Conservation (phyloP, 2,888 invertebrate genomes). For the Bedellia somnulentella region DNA sequence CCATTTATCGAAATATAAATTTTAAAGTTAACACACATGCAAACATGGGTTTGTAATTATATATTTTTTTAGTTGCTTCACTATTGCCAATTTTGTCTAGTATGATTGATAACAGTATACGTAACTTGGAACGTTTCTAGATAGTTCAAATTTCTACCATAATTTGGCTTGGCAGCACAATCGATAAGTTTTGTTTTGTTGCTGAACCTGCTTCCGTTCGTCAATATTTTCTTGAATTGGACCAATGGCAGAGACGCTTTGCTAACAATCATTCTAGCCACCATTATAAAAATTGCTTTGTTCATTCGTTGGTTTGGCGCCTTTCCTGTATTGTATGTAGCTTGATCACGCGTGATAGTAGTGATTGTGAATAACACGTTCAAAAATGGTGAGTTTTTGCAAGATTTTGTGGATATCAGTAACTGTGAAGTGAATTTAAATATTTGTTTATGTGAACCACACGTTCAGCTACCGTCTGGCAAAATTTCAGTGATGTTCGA, state of each 20-base stretch:
- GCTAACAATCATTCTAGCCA: too few relatives aligned
- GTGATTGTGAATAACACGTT: slow-evolving; percentile 55
- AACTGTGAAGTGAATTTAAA: too few relatives aligned
- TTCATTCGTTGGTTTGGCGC: slow-evolving; percentile 49
- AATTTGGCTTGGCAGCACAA: slow-evolving; percentile 41
- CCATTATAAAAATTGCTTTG: too few relatives aligned
- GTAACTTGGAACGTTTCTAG: slow-evolving; percentile 1
- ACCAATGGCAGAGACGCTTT: too few relatives aligned
- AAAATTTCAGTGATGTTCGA: slow-evolving; percentile 59
- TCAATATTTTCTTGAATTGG: too few relatives aligned
- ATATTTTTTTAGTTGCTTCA: too few relatives aligned
- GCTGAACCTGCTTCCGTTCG: too few relatives aligned
- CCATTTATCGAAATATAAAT: too few relatives aligned
- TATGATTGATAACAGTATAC: too few relatives aligned
- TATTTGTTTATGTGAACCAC: slow-evolving; percentile 9
- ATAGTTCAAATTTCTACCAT: slow-evolving; percentile 11
- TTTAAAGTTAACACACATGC: too few relatives aligned
- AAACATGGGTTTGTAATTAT: too few relatives aligned
- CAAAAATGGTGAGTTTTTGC: slow-evolving; percentile 60
- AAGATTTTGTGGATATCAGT: slow-evolving; percentile 43
- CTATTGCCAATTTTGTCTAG: too few relatives aligned
- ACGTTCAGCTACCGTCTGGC: slow-evolving; percentile 45
- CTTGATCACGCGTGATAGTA: slow-evolving; percentile 24
- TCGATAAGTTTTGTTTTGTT: slow-evolving; percentile 12
- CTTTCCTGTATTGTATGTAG: slow-evolving; percentile 53